Conservation (phyloP, 2,797 vertebrate genomes). For the Falco rusticolus region DNA sequence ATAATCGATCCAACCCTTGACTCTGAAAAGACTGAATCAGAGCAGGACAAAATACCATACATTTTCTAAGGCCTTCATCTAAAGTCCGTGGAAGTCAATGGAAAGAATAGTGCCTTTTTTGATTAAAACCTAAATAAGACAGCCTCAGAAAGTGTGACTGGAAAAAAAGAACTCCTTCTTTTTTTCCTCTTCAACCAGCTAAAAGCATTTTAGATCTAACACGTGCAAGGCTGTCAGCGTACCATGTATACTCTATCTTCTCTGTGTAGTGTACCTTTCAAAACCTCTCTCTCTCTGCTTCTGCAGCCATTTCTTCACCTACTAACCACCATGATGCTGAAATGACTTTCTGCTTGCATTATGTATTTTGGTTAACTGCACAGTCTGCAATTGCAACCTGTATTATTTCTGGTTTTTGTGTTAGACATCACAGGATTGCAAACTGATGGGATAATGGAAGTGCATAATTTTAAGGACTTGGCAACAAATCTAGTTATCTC, state of each 20-base stretch:
- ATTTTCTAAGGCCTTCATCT: neutral
- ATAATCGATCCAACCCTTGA: neutral
- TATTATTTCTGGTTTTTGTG: neutral
- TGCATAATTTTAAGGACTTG: neutral
- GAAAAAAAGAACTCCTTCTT: neutral
- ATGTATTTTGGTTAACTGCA: neutral
- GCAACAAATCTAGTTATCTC: neutral
- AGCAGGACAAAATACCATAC: neutral
- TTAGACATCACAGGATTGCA: neutral
- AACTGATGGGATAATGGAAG: neutral
- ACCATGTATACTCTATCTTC: neutral
- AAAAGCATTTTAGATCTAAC: neutral
- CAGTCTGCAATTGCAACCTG: neutral
- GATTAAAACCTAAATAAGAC: neutral
- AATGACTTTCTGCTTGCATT: neutral
- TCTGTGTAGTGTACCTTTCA: neutral
- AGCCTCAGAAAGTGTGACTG: neutral
- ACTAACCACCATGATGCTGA: neutral
- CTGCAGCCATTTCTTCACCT: neutral
- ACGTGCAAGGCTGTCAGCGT: neutral
- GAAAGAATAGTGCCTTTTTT: neutral
- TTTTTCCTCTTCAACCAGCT: neutral
- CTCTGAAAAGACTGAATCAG: neutral
- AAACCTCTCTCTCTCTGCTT: neutral
- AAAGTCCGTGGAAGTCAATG: neutral